Evolutionary conservation across 2,888 invertebrate genomes (phyloP).

Genomic region (Pyrochroa serraticornis): DNA sequence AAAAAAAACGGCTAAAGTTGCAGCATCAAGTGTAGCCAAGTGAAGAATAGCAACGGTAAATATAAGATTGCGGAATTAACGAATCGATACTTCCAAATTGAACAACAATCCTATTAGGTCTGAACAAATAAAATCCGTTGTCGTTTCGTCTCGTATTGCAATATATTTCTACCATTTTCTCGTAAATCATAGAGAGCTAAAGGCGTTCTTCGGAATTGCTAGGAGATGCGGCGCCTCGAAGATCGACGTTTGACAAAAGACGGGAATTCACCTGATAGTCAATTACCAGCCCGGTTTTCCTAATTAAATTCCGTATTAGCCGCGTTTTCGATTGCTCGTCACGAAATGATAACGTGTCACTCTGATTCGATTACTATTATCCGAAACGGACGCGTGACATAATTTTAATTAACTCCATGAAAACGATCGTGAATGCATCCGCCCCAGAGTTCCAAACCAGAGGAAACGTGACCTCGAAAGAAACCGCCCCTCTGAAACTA

Average conservation of each 20-base stretch:
- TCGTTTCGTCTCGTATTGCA: not conserved
- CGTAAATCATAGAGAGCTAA: constrained; percentile 30
- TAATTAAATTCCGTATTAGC: constrained; percentile 10
- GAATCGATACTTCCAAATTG: not conserved
- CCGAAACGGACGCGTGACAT: constrained; percentile 2
- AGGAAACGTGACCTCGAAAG: too few species aligned
- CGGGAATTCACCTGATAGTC: not conserved
- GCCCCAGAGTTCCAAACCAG: not conserved
- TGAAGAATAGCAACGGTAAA: not conserved
- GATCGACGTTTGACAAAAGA: constrained; percentile 13
- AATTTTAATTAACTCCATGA: constrained; percentile 10
- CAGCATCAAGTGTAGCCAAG: not conserved
- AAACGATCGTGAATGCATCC: not conserved
- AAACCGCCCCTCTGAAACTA: too few species aligned
- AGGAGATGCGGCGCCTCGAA: constrained; percentile 31
- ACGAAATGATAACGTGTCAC: not conserved
- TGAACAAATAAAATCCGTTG: constrained; percentile 7
- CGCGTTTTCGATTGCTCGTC: not conserved
- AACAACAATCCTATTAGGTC: constrained; percentile 7
- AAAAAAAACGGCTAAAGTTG: not conserved
- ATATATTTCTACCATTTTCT: constrained; percentile 19
- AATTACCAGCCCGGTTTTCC: not conserved
- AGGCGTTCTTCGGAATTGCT: constrained; percentile 26
- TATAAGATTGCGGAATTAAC: not conserved
- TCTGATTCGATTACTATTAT: not conserved